These are phyloP conservation scores for Phylloscopus whistleri DNA, from an alignment of 2,113 vertebrate genomes.

Conservation along the genomic window DNA sequence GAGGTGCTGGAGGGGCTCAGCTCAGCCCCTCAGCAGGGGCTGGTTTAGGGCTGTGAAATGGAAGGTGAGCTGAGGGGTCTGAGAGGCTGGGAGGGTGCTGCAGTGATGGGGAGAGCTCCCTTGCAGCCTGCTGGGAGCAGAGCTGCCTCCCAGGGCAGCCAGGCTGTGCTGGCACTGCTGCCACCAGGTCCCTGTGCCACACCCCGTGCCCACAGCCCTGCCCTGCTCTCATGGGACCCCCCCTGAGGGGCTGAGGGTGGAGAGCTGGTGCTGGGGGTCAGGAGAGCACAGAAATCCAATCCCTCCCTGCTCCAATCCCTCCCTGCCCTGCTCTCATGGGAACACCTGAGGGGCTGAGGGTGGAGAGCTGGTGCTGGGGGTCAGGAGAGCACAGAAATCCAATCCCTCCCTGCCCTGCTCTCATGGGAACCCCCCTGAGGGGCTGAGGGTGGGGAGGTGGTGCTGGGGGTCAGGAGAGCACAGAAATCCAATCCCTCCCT, in stretches of 20 bases:
- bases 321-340: too few species aligned
- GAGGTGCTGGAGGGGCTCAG: not conserved
- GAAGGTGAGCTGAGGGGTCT: not conserved
- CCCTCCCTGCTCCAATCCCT: too few species aligned
- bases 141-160: not conserved
- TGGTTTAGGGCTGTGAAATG: not conserved
- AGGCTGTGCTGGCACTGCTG: too few species aligned
- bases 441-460: too few species aligned
- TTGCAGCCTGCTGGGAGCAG: not conserved
- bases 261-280: too few species aligned
- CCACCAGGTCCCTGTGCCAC: not conserved
- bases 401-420: too few species aligned
- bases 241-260: too few species aligned
- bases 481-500: not conserved
- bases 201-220: not conserved
- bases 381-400: not conserved
- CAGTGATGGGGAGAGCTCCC: not conserved
- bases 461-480: too few species aligned
- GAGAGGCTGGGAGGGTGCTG: not conserved
- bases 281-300: too few species aligned
- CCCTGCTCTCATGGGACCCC: not conserved
- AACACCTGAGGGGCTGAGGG: not conserved
- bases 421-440: too few species aligned
- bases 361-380: too few species aligned
- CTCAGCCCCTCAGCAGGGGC: not conserved